phyloP scores from a whole-genome alignment of 2,797 vertebrate species.

The Sylvilagus floridanus region DNA sequence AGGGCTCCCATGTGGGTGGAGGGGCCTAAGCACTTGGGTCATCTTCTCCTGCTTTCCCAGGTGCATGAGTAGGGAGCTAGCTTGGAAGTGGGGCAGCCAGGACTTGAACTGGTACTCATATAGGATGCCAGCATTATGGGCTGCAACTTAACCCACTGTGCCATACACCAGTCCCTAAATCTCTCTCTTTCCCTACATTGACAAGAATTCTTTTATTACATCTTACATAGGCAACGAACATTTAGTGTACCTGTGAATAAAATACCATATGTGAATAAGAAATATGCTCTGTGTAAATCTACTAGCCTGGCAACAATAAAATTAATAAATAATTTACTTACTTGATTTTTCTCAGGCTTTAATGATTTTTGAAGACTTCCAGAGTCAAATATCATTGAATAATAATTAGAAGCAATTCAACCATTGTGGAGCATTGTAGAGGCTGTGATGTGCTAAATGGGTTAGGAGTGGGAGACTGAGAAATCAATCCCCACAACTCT shows the following conservation, averaged over 20 bases:
- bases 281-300: background rate
- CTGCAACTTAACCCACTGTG: too few relatives aligned
- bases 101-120: too few relatives aligned
- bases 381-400: background rate
- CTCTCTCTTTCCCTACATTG: background rate
- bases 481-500: background rate
- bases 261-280: conserved; percentile 23
- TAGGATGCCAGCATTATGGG: too few relatives aligned
- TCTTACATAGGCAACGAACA: background rate
- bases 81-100: too few relatives aligned
- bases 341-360: background rate
- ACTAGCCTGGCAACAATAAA: background rate
- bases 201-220: background rate
- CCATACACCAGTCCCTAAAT: too few relatives aligned
- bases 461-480: background rate
- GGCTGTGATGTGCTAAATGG: background rate
- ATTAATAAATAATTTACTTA: conserved; percentile 29
- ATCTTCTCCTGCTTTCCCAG: too few relatives aligned
- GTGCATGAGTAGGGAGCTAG: too few relatives aligned
- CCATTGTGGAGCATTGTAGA: background rate
- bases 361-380: background rate
- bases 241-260: background rate
- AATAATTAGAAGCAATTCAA: background rate
- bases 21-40: too few relatives aligned
- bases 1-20: too few relatives aligned